phyloP scores from a whole-genome alignment of 2,113 vertebrate species.

The Acrocephalus arundinaceus region DNA sequence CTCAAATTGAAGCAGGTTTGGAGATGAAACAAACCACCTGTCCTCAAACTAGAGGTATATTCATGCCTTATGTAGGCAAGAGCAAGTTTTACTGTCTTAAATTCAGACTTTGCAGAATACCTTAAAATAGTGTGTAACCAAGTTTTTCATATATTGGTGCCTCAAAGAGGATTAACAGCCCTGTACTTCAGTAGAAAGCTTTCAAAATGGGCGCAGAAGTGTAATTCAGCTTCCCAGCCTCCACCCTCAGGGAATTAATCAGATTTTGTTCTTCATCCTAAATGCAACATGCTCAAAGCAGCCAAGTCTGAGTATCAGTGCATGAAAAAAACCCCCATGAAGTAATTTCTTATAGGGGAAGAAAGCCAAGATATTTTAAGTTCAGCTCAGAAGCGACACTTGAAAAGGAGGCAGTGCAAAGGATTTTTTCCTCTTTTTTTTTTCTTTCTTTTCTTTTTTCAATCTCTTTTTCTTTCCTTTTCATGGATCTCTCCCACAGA shows the following conservation, averaged over 20 bases:
- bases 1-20: background rate
- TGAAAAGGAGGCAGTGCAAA: background rate
- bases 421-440: background rate
- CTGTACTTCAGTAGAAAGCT: background rate
- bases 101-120: background rate
- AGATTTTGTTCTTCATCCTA: background rate
- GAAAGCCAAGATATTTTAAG: background rate
- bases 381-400: background rate
- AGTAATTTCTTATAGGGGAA: fast-evolving
- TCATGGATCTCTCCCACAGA: too few relatives aligned
- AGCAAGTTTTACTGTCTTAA: background rate
- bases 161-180: background rate
- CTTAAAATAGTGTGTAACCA: fast-evolving
- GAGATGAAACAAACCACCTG: background rate
- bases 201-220: background rate
- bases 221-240: background rate
- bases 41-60: background rate
- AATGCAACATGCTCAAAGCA: background rate
- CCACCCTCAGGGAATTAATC: background rate
- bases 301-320: background rate
- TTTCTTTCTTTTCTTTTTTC: too few relatives aligned
- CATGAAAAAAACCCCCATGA: background rate
- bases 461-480: background rate
- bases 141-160: background rate
- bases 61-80: background rate